Conservation (phyloP, 1,140 invertebrate genomes). For the Trichomalopsis sarcophagae region DNA sequence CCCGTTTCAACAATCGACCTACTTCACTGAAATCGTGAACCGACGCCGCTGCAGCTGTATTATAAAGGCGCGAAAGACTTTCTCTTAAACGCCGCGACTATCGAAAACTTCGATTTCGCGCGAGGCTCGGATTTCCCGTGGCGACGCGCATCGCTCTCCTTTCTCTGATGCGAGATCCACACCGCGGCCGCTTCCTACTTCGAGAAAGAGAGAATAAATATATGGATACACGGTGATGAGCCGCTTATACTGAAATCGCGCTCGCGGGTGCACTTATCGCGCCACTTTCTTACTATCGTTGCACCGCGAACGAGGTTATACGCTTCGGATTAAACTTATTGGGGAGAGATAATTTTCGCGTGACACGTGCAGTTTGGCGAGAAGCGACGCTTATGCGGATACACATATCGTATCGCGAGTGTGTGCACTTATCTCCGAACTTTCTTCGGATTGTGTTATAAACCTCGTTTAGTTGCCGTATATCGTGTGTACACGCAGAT, state of each 20-base stretch:
- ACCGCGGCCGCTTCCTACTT: neutral
- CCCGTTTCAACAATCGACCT: conserved; percentile 37
- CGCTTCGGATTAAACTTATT: neutral
- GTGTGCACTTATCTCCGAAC: neutral
- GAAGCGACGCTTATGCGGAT: too few relatives aligned
- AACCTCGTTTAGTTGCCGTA: neutral
- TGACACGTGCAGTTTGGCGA: neutral
- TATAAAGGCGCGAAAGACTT: conserved; percentile 42
- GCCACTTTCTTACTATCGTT: too few relatives aligned
- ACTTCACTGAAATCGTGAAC: conserved; percentile 9
- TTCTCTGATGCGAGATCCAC: neutral
- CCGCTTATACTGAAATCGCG: too few relatives aligned
- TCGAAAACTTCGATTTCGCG: conserved; percentile 26
- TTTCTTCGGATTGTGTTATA: neutral
- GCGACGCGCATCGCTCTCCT: neutral
- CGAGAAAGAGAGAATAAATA: too few relatives aligned
- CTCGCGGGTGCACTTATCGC: too few relatives aligned
- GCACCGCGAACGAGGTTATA: neutral
- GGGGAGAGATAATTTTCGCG: too few relatives aligned
- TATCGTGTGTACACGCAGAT: too few relatives aligned
- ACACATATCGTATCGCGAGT: neutral
- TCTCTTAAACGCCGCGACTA: conserved; percentile 16
- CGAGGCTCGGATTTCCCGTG: neutral
- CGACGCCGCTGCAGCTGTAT: neutral
- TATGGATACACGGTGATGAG: too few relatives aligned